Conservation (phyloP, 2,113 vertebrate genomes). For the Otolemur garnettii region DNA sequence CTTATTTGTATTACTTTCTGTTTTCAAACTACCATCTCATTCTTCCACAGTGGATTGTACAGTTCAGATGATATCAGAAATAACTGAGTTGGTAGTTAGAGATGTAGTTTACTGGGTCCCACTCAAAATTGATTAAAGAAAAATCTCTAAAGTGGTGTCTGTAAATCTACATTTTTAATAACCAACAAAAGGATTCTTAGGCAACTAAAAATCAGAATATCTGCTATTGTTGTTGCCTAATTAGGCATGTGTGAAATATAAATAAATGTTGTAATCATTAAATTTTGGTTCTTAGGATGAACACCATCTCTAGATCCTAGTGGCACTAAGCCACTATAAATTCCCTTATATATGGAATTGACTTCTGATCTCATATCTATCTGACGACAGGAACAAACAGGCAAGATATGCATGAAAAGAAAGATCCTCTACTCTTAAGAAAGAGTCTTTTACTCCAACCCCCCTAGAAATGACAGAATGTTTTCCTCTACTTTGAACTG, state of each 20-base stretch:
- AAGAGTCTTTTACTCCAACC: neutral
- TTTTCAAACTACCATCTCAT: neutral
- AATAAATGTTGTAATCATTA: slow-evolving; percentile 5
- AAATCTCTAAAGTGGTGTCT: neutral
- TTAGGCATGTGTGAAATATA: neutral
- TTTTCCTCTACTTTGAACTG: neutral
- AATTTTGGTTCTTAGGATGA: neutral
- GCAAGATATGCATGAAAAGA: neutral
- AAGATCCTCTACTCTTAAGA: neutral
- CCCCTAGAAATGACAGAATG: neutral
- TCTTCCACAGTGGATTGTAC: neutral
- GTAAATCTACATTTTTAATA: neutral
- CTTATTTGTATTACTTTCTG: neutral
- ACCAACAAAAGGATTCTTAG: neutral
- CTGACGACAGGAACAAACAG: neutral
- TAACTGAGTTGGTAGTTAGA: neutral
- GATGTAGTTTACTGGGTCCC: neutral
- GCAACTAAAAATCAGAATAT: neutral
- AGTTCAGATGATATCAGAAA: neutral
- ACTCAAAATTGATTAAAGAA: neutral
- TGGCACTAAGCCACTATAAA: neutral
- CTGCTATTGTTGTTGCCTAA: neutral
- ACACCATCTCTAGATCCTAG: neutral
- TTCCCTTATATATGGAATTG: neutral
- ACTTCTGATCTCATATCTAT: neutral